Conservation (phyloP, 1,140 invertebrate genomes). For the Microplitis demolitor region DNA sequence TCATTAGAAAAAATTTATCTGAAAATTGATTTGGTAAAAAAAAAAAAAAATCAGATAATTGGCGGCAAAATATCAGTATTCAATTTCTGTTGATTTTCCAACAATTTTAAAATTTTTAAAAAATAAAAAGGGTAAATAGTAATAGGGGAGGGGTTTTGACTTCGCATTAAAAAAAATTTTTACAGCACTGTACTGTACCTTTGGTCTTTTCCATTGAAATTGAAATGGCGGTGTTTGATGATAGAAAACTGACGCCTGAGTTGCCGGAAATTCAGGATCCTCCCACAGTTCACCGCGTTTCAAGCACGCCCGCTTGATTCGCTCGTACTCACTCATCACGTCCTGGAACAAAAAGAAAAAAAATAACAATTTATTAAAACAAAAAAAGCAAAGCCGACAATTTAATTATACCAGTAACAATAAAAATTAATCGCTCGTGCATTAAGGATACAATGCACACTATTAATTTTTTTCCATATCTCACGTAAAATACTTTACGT, state of each 20-base stretch:
- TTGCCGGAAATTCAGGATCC: slow-evolving; percentile 88
- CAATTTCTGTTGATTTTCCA: too few relatives aligned
- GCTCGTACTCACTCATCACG: slow-evolving; percentile 78
- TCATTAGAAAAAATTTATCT: too few relatives aligned
- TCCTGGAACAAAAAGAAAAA: slow-evolving; percentile 47
- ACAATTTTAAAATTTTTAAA: too few relatives aligned
- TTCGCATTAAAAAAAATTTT: too few relatives aligned
- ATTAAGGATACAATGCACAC: not conserved
- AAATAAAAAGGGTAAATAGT: too few relatives aligned
- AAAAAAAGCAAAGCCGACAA: slow-evolving; percentile 8
- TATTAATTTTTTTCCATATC: not conserved
- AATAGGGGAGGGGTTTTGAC: too few relatives aligned
- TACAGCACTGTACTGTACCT: slow-evolving; percentile 64
- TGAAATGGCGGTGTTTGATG: slow-evolving; percentile 91
- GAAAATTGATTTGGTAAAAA: too few relatives aligned
- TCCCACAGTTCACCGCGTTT: slow-evolving; percentile 86
- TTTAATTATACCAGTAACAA: slow-evolving; percentile 1
- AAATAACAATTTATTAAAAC: slow-evolving; percentile 9
- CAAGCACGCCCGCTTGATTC: slow-evolving; percentile 78
- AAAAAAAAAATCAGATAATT: too few relatives aligned
- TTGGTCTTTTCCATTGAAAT: slow-evolving; percentile 90
- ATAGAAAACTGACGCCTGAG: slow-evolving; percentile 88
- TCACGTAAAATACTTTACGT: not conserved
- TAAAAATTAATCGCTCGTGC: too few relatives aligned
- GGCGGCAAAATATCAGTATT: too few relatives aligned